phyloP scores from a whole-genome alignment of 1,140 invertebrate species.

The Platyscapa corneri region DNA sequence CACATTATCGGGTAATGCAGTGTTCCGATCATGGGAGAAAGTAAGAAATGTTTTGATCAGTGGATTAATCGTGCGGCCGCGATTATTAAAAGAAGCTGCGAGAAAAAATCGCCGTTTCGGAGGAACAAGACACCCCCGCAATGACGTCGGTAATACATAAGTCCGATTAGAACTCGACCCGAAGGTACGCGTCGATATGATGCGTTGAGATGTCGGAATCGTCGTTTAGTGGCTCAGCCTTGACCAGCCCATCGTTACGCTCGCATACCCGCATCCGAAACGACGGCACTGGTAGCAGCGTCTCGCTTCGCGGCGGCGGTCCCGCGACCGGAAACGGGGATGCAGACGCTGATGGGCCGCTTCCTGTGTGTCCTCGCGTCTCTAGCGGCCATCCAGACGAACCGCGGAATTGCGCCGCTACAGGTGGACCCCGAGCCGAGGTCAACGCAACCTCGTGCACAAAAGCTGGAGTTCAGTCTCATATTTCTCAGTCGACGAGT shows the following conservation, averaged over 20 bases:
- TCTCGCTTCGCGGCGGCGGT: conserved; percentile 8
- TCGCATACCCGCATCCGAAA: not conserved
- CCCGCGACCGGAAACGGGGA: conserved; percentile 55
- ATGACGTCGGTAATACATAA: not conserved
- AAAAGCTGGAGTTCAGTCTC: not conserved
- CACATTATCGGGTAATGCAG: not conserved
- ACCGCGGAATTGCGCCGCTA: conserved; percentile 25
- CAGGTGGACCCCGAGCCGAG: not conserved
- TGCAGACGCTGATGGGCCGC: conserved; percentile 67
- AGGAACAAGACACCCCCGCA: not conserved
- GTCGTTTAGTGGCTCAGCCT: not conserved
- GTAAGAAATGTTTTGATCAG: too few species aligned
- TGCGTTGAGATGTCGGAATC: not conserved
- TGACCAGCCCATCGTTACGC: not conserved
- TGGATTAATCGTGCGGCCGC: not conserved
- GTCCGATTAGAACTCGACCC: too few species aligned
- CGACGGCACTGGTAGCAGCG: not conserved
- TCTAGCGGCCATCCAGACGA: too few species aligned
- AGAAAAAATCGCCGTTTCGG: not conserved
- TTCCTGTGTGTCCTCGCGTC: conserved; percentile 60
- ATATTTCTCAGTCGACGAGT: too few species aligned
- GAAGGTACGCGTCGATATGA: too few species aligned
- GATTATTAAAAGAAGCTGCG: not conserved
- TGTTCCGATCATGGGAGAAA: not conserved
- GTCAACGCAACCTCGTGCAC: not conserved